Evolutionary conservation across 2,113 vertebrate species (phyloP), one percentile per base, ranked within the genome.

Genomic region (Columba livia): DNA sequence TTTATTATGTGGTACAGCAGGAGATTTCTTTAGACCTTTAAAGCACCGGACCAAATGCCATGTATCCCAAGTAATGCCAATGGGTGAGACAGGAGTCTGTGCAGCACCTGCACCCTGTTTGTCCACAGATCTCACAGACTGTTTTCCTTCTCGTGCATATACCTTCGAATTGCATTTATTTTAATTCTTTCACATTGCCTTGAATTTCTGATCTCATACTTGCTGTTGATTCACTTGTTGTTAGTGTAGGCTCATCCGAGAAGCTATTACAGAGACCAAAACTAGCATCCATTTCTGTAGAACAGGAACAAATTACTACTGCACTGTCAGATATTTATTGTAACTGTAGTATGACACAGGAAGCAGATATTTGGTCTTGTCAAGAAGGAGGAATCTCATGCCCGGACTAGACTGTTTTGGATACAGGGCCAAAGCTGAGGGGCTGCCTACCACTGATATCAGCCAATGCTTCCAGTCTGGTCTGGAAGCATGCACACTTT

Each of bases 1-100:
- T 94, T 95, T 93, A 94, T 94, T 95, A 94, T 54, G n/a, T 73
- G 64, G 29, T 94, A 53, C 96, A 83, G 80, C 79, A 21, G 88
- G 93, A 93, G 85, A 85, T 80, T 90, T 91, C 11, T 10, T 88
- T 66, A 90, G 91, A 80, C 74, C 81, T 89, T 84, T 73, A 70
- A 91, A 80, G 38, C 73, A 36, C 64, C 25, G 53, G 72, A 79
- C 51, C 56, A 61, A 90, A 93, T 82, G 53, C 40, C 36, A 47
- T 58, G 50, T 40, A 12, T 48, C 53, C 44, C 53, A 67, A 31
- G 17, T n/a, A 12, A 2, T 50, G 54, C 28, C 62, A 53, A n/a
- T 47, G 44, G 69, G 44, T 74, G 44, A 95, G 65, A 51, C 12
- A 81, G 60, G 28, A 74, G 12, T 40, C 40, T 56, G 10, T 65